Conservation (phyloP, 2,113 vertebrate genomes). For the Ranitomeya variabilis region DNA sequence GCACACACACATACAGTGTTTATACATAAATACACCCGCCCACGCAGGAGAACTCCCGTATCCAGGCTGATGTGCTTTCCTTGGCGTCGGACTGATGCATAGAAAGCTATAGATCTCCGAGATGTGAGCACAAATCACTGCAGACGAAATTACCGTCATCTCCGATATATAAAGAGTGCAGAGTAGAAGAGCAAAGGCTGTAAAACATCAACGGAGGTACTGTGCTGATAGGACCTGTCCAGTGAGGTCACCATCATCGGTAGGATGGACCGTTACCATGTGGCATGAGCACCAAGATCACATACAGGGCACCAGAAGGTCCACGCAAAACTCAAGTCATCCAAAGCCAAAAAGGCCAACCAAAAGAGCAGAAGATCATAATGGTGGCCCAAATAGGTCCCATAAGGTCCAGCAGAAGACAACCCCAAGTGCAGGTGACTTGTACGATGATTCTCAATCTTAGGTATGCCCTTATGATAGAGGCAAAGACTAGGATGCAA, state of each 20-base stretch:
- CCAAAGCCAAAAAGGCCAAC: too few relatives aligned
- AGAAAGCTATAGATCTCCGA: conserved; percentile 2
- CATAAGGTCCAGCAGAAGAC: too few relatives aligned
- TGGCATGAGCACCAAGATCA: not conserved
- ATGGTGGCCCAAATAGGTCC: too few relatives aligned
- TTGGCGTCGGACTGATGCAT: conserved; percentile 10
- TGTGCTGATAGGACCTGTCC: not conserved
- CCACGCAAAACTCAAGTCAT: too few relatives aligned
- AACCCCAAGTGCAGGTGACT: too few relatives aligned
- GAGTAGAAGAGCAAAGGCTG: not conserved
- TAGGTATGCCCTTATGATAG: too few relatives aligned
- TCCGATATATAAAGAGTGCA: not conserved
- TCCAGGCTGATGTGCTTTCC: conserved; percentile 33
- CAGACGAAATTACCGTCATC: not conserved
- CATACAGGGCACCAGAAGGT: not conserved
- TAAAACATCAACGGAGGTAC: not conserved
- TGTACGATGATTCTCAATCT: too few relatives aligned
- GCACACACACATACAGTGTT: conserved; percentile 55
- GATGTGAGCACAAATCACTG: conserved; percentile 2
- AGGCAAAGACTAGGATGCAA: too few relatives aligned
- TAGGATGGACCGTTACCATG: too few relatives aligned
- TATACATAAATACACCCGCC: conserved; percentile 45
- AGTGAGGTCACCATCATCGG: too few relatives aligned
- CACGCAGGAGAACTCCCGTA: conserved; percentile 17
- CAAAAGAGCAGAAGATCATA: too few relatives aligned